Evolutionary conservation across 2,797 vertebrate species (phyloP), one percentile per base, ranked within the genome.

Genomic region (Eptatretus atami): DNA sequence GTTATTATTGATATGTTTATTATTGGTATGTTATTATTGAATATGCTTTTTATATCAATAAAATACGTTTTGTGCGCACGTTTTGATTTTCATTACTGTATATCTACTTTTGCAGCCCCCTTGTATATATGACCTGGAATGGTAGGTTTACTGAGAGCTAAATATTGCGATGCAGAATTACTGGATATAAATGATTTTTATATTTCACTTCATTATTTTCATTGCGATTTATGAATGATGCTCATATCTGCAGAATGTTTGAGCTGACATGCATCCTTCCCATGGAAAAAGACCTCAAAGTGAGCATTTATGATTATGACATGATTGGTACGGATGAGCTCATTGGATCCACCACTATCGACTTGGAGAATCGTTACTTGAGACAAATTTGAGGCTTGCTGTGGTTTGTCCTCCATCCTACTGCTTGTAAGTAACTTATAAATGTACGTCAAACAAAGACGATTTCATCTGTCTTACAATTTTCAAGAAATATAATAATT

Each of bases 331-430:
- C 71, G 0, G 76, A 79, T 64, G 73, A 77, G 64, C 69, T 72
- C 68, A 75, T 79, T 0, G 77, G 77, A 31, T 69, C 67, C 64
- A 78, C 77, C 54, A 67, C 68, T 65, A 76, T 79, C 0, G 77
- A 79, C 71, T 69, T 79, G 24, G 77, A 79, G 69, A 69, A 78
- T 69, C 68, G 77, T 8, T 71, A 77, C 63, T 69, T 78, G 11
- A 76, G 76, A n/a, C 65, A 64, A 64, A 53, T 73, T 67, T 54
- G 76, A 74, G 0, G 77, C 77, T 52, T 70, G 67, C n/a, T 79
- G 77, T 11, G 77, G 77, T 63, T 73, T 79, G 64, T 71, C 77
- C n/a, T 24, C 6, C 66, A 11, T 66, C 67, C 15, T 75, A 75
- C 65, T 72, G 44, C 68, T 53, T n/a, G 77, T 78, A 66, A 69